phyloP scores from a whole-genome alignment of 1,140 invertebrate species.

The Phenacoccus solenopsis region DNA sequence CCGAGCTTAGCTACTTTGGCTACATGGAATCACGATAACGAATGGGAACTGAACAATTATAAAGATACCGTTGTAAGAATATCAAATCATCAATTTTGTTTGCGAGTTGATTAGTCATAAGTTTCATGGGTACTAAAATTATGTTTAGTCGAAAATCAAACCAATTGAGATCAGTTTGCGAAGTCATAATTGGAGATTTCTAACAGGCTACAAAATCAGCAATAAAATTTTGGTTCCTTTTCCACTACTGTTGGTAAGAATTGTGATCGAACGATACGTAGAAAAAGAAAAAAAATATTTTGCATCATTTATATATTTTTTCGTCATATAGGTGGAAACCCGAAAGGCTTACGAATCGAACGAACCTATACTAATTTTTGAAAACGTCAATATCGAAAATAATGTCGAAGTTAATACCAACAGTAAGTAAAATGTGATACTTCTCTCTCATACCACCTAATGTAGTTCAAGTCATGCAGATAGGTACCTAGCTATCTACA shows the following conservation, averaged over 20 bases:
- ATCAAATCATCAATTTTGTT: no score
- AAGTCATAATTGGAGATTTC: conserved; percentile 19
- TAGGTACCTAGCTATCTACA: not conserved
- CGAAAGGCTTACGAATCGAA: not conserved
- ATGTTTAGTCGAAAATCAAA: conserved; percentile 9
- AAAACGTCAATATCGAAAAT: not conserved
- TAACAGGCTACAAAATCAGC: conserved; percentile 19
- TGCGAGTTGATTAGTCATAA: not conserved
- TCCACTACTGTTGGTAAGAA: conserved; percentile 17
- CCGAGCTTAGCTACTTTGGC: conserved; percentile 21
- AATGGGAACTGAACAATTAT: conserved; percentile 20
- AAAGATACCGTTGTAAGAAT: not conserved
- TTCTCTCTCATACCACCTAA: not conserved
- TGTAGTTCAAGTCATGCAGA: no score
- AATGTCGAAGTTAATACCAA: not conserved
- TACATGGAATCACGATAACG: conserved; percentile 23
- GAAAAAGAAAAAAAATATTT: not conserved
- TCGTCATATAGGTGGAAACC: not conserved
- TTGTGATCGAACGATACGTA: not conserved
- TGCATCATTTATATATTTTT: not conserved
- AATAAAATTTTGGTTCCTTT: conserved; percentile 14
- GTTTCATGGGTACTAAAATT: no score
- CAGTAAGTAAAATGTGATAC: not conserved
- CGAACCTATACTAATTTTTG: not conserved
- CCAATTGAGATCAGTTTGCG: conserved; percentile 5